Conservation (phyloP, 2,113 vertebrate genomes). For the Thermophis baileyi region DNA sequence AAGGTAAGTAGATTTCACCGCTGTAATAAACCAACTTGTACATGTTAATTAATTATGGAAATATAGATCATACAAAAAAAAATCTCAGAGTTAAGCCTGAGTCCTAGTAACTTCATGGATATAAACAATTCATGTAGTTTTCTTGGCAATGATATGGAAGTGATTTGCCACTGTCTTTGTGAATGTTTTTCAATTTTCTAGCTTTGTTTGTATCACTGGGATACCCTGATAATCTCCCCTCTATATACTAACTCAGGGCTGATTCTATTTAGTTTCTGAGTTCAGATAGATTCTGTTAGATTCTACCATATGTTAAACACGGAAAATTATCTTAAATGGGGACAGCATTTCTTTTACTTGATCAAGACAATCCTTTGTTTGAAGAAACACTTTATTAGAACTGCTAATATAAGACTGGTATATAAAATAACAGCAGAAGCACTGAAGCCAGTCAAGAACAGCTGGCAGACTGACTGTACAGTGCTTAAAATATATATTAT, state of each 20-base stretch:
- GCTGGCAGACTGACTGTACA: neutral
- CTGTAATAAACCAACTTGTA: neutral
- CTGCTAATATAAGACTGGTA: neutral
- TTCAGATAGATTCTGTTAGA: neutral
- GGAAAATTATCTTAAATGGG: neutral
- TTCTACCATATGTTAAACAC: neutral
- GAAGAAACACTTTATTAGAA: neutral
- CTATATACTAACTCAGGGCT: neutral
- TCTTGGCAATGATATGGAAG: neutral
- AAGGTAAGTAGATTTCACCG: too few relatives aligned
- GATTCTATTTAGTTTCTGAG: neutral
- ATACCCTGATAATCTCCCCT: neutral
- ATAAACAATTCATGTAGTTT: neutral
- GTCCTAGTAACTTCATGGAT: neutral
- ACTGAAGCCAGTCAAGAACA: neutral
- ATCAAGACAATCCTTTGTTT: neutral
- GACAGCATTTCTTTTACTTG: neutral
- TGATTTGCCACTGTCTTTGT: neutral
- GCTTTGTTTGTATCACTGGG: neutral
- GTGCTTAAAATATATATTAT: neutral
- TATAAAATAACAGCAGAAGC: neutral
- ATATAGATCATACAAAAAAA: neutral
- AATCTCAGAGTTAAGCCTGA: neutral
- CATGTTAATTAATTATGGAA: neutral
- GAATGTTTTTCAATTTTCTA: neutral